Evolutionary conservation across 2,113 vertebrate genomes (phyloP), one percentile per base, ranked within the genome.

Genomic region (Prunella himalayana): DNA sequence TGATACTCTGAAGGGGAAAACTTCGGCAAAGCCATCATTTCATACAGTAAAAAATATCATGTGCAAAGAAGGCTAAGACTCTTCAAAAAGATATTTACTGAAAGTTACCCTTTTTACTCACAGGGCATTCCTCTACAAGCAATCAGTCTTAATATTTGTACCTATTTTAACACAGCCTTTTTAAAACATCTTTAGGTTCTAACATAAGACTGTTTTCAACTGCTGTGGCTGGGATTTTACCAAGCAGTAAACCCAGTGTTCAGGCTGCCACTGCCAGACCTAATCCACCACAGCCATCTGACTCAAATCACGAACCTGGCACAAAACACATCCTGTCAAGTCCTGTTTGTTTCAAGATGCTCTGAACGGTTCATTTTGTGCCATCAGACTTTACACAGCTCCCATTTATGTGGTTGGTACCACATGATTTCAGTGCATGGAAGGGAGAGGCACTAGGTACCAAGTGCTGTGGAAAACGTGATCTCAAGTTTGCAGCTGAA

Each of bases 161-260:
- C 37, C 10, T 61, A 7, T 65, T 73, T 84, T 84, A 57, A 72
- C 39, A 19, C 0, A 49, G n/a, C 6, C 27, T 72, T 88, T 89
- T 47, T 24, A 72, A 90, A 79, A 76, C 2, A 3, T 27, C 60
- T 68, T 88, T 81, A 11, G 11, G 27, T 83, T 33, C 54, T 54
- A 27, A 28, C 0, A 4, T 13, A 39, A 0, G 1, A 44, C 64
- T 60, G 21, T 35, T 68, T 35, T 44, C 23, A 37, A 10, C 60
- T 78, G 64, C 77, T 81, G 60, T 28, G 25, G 42, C 88, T 6
- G 2, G 41, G 65, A 78, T 82, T 90, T 87, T 77, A 87, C 51
- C 5, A 2, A 87, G 88, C 12, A 28, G 61, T 76, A 90, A 66
- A 82, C 11, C 35, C 24, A 27, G 24, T 2, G 1, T 41, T 68